phyloP scores from a whole-genome alignment of 2,113 vertebrate species.

The Platysternon megacephalum region DNA sequence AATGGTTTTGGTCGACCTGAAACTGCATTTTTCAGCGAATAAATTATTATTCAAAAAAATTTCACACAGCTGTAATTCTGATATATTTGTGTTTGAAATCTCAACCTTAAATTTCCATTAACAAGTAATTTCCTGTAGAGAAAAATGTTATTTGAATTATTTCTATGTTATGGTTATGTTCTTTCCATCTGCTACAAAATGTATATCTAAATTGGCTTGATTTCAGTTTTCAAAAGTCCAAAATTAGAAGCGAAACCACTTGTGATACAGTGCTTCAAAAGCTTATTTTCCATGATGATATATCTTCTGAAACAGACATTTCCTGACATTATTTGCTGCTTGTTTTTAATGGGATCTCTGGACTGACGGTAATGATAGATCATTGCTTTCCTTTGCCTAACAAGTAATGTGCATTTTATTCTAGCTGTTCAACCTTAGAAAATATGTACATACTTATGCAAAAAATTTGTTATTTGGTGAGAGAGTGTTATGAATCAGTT shows the following conservation, averaged over 20 bases:
- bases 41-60: background rate
- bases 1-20: background rate
- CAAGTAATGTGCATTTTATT: conserved; percentile 32
- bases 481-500: conserved; percentile 41
- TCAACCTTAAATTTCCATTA: background rate
- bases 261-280: conserved; percentile 29
- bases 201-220: background rate
- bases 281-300: conserved; percentile 48
- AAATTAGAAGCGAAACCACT: conserved; percentile 11
- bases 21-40: background rate
- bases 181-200: background rate
- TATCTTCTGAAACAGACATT: conserved; percentile 31
- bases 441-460: conserved; percentile 30
- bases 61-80: background rate
- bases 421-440: conserved; percentile 32
- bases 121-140: background rate
- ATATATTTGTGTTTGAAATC: background rate
- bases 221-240: conserved; percentile 19
- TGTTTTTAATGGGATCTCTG: conserved; percentile 44
- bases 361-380: conserved; percentile 21
- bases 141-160: background rate
- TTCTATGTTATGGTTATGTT: background rate
- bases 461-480: background rate
- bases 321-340: conserved; percentile 42
- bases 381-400: conserved; percentile 32